Base-by-base conservation (phyloP, 2,113 vertebrate species). In the Zeus faber region DNA sequence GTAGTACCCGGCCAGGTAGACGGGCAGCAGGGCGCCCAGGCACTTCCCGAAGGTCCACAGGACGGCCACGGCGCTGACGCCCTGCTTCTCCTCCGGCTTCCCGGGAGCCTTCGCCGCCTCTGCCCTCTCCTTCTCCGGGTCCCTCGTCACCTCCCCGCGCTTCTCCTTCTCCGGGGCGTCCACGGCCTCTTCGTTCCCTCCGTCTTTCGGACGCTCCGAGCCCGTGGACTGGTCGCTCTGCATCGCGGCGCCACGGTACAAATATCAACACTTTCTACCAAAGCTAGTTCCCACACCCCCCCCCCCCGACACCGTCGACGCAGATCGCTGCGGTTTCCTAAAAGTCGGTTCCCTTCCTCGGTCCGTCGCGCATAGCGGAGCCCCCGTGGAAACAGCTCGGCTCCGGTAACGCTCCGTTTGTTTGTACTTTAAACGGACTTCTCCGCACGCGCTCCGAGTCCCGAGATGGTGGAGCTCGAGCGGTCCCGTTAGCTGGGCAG, bases 1-100 rank as follows among this genome's bases (percentile, higher is more conserved):
- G 69, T 90, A 89, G 54, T 91, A 92, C 0, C 93, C 93, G 0
- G 92, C 92, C 68, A 95, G 86, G 77, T 95, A 95, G 27, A 93
- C 90, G 0, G 92, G 92, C 33, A 95, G 79, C 70, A 95, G 55
- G n/a, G 92, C 90, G 1, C 91, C 80, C 41, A 95, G 69, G 20
- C 91, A 91, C 75, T 92, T 91, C 46, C 91, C 93, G 31, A 95
- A 92, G 0, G 91, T 89, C 81, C 85, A 87, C 5, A 95, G 82
- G 23, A 91, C 83, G 0, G 89, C 86, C 21, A 88, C 83, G 1
- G 88, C 84, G 16, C 80, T 79, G 0, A 87, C 65, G 0, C 89
- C 84, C 13, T 65, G 48, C 25, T 58, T 47, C 14, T 37, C 27
- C 10, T n/a, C 24, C 3, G 1, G 45, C 62, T 2, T 22, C 5